These are phyloP conservation scores for Lepidocyrtoides sp. DNA, from an alignment of 2,888 invertebrate genomes.

Conservation along the genomic window DNA sequence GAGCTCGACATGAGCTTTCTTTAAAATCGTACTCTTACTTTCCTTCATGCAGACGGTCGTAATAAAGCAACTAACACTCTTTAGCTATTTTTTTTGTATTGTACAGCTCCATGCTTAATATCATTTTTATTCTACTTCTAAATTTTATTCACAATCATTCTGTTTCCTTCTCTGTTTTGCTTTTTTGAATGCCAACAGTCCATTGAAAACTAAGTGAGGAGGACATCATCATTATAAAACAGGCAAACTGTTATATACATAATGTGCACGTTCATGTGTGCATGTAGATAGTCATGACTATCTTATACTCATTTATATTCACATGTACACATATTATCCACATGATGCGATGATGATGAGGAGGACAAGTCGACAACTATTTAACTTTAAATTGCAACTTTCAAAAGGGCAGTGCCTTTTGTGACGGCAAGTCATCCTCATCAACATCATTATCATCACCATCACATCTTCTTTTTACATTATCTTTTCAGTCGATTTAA, in stretches of 20 bases:
- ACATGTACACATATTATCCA: background rate
- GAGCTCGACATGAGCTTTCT: background rate
- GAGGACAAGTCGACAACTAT: conserved; percentile 60
- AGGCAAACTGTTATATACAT: no score
- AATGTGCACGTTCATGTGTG: no score
- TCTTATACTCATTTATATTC: conserved; percentile 52
- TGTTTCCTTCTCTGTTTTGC: background rate
- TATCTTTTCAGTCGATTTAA: background rate
- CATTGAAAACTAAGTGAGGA: background rate
- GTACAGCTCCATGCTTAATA: background rate
- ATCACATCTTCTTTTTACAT: conserved; percentile 13
- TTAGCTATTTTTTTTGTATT: background rate
- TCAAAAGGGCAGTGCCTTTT: conserved; percentile 76
- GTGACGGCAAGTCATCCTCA: conserved; percentile 50
- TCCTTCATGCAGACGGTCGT: background rate
- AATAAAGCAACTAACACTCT: no score
- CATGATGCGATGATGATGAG: conserved; percentile 19
- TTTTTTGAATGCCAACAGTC: background rate
- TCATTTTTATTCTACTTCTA: background rate
- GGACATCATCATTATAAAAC: background rate
- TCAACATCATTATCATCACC: conserved; percentile 30
- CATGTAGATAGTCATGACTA: conserved; percentile 21
- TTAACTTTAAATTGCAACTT: conserved; percentile 75
- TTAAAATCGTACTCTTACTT: conserved; percentile 33
- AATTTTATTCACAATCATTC: background rate